A percentile compares a stretch with the other conserved stretches of the same genome.
Evolutionary conservation across 2,797 vertebrate genomes (phyloP).

Genomic region (Amazona finschi): DNA sequence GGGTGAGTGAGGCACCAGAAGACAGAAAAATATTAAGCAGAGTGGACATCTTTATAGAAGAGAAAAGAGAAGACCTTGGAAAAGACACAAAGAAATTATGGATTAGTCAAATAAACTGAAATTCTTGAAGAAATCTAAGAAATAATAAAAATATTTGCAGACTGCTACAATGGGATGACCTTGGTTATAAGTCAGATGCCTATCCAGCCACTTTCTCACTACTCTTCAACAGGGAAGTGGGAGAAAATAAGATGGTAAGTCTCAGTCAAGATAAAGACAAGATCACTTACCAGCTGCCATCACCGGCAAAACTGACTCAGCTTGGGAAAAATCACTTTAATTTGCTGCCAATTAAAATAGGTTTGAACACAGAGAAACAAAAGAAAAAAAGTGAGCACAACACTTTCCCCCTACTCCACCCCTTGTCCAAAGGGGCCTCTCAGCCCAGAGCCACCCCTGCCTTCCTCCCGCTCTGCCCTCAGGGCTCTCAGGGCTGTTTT

Average conservation of each 20-base stretch:
- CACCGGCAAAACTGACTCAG: not conserved
- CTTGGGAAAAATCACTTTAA: not conserved
- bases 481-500: not conserved
- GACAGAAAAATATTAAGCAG: not conserved
- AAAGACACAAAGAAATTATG: not conserved
- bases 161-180: not conserved
- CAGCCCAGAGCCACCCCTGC: no score
- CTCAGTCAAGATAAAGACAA: not conserved
- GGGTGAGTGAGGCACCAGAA: not conserved
- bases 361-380: not conserved
- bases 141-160: not conserved
- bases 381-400: not conserved
- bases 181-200: not conserved
- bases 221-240: not conserved
- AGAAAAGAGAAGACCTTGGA: not conserved
- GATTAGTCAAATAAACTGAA: not conserved
- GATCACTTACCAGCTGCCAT: not conserved
- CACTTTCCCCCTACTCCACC: not conserved
- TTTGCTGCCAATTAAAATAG: not conserved
- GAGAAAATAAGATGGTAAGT: not conserved
- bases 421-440: rapidly evolving
- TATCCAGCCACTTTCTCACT: not conserved
- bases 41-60: not conserved
- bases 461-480: not conserved
- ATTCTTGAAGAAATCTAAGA: not conserved